Conservation (phyloP, 2,888 invertebrate genomes). For the Blastobasis lacticolella region DNA sequence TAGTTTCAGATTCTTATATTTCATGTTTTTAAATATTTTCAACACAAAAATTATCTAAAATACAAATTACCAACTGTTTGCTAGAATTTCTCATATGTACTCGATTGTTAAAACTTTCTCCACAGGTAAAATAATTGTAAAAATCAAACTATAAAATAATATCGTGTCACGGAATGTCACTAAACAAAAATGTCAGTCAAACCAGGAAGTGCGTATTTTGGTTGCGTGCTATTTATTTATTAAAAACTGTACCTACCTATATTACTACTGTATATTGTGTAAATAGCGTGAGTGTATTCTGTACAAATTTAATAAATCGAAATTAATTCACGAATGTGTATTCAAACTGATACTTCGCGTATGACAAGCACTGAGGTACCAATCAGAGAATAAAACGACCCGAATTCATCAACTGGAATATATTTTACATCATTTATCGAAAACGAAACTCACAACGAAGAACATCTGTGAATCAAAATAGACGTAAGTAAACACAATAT, state of each 20-base stretch:
- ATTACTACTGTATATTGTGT: slow-evolving; percentile 1
- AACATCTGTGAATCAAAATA: slow-evolving; percentile 17
- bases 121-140: too few species aligned
- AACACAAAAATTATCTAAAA: too few species aligned
- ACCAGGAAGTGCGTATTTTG: slow-evolving; percentile 53
- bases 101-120: too few species aligned
- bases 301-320: too few species aligned
- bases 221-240: slow-evolving; percentile 29
- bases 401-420: slow-evolving; percentile 2
- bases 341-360: too few species aligned
- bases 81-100: too few species aligned
- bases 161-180: slow-evolving; percentile 18
- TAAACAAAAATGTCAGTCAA: slow-evolving; percentile 41
- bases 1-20: too few species aligned
- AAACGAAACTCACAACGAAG: slow-evolving; percentile 17
- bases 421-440: slow-evolving; percentile 13
- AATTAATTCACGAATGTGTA: too few species aligned
- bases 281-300: too few species aligned
- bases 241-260: background rate
- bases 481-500: slow-evolving; percentile 43
- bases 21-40: too few species aligned
- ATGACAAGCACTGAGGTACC: background rate
- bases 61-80: too few species aligned
- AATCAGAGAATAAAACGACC: background rate
- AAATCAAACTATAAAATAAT: too few species aligned